These are phyloP conservation scores for Amphipoea oculea DNA, from an alignment of 2,888 invertebrate species.

Conservation along the genomic window DNA sequence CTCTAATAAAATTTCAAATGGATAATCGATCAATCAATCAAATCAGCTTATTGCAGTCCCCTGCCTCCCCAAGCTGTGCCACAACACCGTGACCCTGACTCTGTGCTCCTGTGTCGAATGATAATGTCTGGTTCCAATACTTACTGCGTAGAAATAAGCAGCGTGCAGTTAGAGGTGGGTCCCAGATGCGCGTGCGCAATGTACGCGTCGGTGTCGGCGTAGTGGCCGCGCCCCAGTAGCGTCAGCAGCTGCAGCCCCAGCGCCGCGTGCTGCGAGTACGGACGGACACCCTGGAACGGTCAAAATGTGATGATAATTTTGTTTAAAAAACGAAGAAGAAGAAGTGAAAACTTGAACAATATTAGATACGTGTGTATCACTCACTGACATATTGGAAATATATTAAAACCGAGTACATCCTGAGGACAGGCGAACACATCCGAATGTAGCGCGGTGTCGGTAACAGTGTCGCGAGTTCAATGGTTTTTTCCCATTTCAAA, in stretches of 20 bases:
- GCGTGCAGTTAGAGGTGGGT: constrained; percentile 87
- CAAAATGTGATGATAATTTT: background rate
- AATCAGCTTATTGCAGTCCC: background rate
- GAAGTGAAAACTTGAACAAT: too few relatives aligned
- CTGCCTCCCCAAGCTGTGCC: background rate
- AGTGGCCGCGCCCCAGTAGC: constrained; percentile 92
- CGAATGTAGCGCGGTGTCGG: too few relatives aligned
- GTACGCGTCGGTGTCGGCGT: constrained; percentile 92
- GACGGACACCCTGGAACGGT: constrained; percentile 91
- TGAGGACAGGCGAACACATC: too few relatives aligned
- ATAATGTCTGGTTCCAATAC: constrained; percentile 52
- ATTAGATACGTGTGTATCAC: too few relatives aligned
- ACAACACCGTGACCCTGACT: background rate
- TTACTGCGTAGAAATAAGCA: constrained; percentile 92
- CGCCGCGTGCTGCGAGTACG: constrained; percentile 93
- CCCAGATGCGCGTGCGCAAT: constrained; percentile 89
- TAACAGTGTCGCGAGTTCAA: too few relatives aligned
- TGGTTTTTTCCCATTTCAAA: too few relatives aligned
- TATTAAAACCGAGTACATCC: too few relatives aligned
- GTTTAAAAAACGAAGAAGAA: too few relatives aligned
- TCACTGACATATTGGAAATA: too few relatives aligned
- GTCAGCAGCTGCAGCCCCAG: constrained; percentile 92
- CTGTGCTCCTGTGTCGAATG: background rate
- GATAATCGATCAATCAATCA: background rate
- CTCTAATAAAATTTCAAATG: background rate